A percentile compares a stretch with the other conserved stretches of the same genome.
phyloP scores from a whole-genome alignment of 2,797 vertebrate genomes.

The Rhabdophis nuchalis region DNA sequence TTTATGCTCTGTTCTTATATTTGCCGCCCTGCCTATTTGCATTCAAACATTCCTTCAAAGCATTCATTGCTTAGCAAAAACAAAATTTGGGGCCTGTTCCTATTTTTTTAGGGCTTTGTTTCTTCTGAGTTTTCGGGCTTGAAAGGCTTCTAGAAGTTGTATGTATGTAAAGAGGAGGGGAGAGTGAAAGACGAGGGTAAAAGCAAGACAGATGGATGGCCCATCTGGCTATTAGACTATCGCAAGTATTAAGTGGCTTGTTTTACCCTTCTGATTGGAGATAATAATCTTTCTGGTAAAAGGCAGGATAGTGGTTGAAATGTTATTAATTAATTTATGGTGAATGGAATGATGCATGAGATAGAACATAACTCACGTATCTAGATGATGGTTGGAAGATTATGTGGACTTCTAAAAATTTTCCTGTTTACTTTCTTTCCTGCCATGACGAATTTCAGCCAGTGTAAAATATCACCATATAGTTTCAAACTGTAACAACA shows the following conservation, averaged over 20 bases:
- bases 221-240: background rate
- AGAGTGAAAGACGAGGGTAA: background rate
- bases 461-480: fast-evolving
- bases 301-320: background rate
- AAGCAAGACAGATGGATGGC: background rate
- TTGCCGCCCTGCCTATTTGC: background rate
- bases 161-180: background rate
- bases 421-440: background rate
- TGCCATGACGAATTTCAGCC: background rate
- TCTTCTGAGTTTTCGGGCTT: background rate
- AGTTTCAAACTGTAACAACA: background rate
- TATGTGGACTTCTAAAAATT: background rate
- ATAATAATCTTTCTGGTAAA: background rate
- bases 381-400: fast-evolving
- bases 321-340: fast-evolving
- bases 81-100: background rate
- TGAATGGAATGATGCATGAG: background rate
- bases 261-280: fast-evolving
- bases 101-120: background rate
- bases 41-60: background rate
- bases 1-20: background rate
- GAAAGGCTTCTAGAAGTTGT: background rate
- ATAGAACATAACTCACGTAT: background rate
- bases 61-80: background rate
- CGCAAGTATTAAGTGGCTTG: background rate